Evolutionary conservation across 2,113 vertebrate genomes (phyloP).

Genomic region (Sinocyclocheilus maitianheensis): DNA sequence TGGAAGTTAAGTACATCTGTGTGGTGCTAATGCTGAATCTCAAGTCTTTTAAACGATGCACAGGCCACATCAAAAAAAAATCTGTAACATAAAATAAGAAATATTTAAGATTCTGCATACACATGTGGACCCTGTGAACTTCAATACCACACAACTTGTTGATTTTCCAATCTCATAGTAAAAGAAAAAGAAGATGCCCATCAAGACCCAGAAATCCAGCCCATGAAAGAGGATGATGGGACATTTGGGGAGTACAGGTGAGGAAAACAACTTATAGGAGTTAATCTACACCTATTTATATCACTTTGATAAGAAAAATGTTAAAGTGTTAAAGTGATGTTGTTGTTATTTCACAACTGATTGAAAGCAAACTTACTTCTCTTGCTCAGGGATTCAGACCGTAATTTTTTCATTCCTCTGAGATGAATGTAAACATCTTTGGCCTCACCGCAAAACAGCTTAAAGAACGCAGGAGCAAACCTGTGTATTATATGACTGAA

Average conservation of each 20-base stretch:
- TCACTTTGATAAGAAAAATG: background rate
- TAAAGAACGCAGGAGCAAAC: conserved; percentile 9
- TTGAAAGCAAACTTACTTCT: conserved; percentile 31
- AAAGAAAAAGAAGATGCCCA: conserved; percentile 99
- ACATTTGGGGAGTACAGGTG: conserved; percentile 99
- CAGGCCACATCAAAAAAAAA: background rate
- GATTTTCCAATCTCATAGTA: conserved; percentile 73
- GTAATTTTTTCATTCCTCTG: conserved; percentile 42
- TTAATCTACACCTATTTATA: background rate
- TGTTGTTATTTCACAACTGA: conserved; percentile 8
- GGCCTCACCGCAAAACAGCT: conserved; percentile 24
- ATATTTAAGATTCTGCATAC: background rate
- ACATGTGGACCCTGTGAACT: background rate
- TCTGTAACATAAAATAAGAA: background rate
- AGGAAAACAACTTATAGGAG: conserved; percentile 54
- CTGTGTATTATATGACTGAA: conserved; percentile 1
- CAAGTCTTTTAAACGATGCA: background rate
- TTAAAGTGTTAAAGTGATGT: background rate
- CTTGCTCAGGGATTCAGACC: conserved; percentile 36
- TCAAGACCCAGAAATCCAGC: conserved; percentile 95
- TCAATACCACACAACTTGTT: background rate
- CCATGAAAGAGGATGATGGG: conserved; percentile 98
- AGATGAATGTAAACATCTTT: conserved; percentile 21
- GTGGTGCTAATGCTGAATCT: background rate
- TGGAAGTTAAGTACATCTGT: background rate